Evolutionary conservation across 2,888 invertebrate species (phyloP), one percentile per base, ranked within the genome.

Genomic region (Caenorhabditis sulstoni): DNA sequence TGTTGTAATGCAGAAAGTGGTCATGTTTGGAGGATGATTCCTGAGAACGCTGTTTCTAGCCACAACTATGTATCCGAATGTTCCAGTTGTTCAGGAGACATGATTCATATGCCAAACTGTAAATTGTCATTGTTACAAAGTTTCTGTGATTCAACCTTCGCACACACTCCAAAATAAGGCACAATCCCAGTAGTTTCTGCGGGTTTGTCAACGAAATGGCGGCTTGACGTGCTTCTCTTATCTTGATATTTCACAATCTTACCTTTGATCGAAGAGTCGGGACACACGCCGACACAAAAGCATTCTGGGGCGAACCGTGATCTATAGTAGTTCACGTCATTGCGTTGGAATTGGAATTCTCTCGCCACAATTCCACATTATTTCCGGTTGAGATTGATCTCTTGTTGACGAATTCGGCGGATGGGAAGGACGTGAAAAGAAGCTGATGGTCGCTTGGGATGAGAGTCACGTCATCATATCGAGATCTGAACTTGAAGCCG

Each of bases 321-420:
- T 11, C 22, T 45, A 47, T 12, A 29, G 49, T 57, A 55, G 49
- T 41, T 53, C 49, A 52, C 29, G 52, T 52, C 29, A 52, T 37
- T 9, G 29, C 4, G 29, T 29, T 3, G 4, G 50, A 59, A 39
- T n/a, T 23, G 18, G 8, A 23, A 65, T 3, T 35, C 55, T 44
- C 20, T 18, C 20, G 22, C 39, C 29, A 7, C 22, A 35, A 53
- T 52, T 45, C 53, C 53, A 45, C 44, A 37, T 35, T 50, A 44
- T 39, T 57, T 65, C 58, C 62, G 58, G 50, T 57, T 58, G 18
- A 49, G 57, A 44, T 53, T 70, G 70, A 70, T 49, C 55, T 55
- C 44, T 29, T 37, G 11, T 45, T 62, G 61, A 70, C 70, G 37
- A 62, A 29, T 44, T 18, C 12, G 3, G 12, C 5, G n/a, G n/a